Evolutionary conservation across 2,113 vertebrate species (phyloP).

Genomic region (Caranx ignobilis): DNA sequence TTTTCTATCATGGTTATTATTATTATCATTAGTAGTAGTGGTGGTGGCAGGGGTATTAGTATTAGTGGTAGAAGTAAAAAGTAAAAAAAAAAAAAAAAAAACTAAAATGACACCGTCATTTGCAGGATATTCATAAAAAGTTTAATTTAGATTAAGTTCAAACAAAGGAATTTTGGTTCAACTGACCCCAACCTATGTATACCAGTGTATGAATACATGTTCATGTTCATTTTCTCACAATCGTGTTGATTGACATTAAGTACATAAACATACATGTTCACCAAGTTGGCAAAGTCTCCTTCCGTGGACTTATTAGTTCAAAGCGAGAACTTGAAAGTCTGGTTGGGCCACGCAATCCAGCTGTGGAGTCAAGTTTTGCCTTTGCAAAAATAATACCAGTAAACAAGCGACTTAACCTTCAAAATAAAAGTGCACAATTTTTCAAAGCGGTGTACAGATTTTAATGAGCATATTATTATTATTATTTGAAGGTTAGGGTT

Average conservation of each 20-base stretch:
- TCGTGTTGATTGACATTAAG: background rate
- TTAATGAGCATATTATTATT: background rate
- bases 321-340: slow-evolving; percentile 10
- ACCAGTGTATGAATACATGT: background rate
- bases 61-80: too few species aligned
- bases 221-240: background rate
- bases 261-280: background rate
- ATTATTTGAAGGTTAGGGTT: background rate
- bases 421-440: slow-evolving; percentile 44
- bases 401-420: background rate
- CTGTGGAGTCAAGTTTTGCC: slow-evolving; percentile 41
- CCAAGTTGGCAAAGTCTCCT: background rate
- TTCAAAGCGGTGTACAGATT: background rate
- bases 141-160: background rate
- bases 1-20: too few species aligned
- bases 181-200: background rate
- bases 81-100: too few species aligned
- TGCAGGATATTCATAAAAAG: background rate
- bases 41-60: too few species aligned
- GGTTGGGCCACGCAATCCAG: slow-evolving; percentile 39
- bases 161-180: background rate
- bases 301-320: background rate
- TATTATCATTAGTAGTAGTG: too few species aligned
- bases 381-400: background rate
- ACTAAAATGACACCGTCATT: background rate